Conservation (phyloP, 2,113 vertebrate species). For the Vulpes vulpes region DNA sequence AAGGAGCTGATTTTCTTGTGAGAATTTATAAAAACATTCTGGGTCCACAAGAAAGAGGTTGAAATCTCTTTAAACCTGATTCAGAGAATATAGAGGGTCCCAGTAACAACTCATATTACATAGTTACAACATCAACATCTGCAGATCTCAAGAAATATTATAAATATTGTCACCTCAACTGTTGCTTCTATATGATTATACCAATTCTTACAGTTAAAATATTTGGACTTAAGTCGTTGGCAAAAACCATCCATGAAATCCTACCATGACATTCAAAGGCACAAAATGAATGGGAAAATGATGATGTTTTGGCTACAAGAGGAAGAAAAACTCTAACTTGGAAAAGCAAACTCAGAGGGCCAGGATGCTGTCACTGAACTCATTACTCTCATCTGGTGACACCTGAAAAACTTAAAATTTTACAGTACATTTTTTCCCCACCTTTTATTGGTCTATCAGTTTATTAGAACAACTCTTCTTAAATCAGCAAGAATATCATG, state of each 20-base stretch:
- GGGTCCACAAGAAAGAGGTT: background rate
- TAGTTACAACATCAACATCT: background rate
- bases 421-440: background rate
- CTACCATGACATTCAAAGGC: background rate
- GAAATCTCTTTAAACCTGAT: background rate
- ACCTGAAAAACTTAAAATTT: background rate
- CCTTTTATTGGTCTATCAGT: background rate
- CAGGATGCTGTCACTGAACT: background rate
- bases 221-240: background rate
- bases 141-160: background rate
- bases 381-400: background rate
- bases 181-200: background rate
- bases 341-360: background rate
- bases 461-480: background rate
- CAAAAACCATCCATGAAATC: slow-evolving; percentile 11
- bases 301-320: background rate
- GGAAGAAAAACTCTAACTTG: background rate
- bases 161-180: background rate
- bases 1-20: background rate
- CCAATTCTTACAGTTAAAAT: background rate
- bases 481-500: slow-evolving; percentile 19
- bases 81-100: background rate
- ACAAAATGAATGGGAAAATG: background rate
- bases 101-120: background rate
- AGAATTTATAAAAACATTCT: background rate